Percentiles rank a stretch among this genome's conserved stretches.
Conservation (phyloP, 2,113 vertebrate genomes). For the human (Homo sapiens) region DNA sequence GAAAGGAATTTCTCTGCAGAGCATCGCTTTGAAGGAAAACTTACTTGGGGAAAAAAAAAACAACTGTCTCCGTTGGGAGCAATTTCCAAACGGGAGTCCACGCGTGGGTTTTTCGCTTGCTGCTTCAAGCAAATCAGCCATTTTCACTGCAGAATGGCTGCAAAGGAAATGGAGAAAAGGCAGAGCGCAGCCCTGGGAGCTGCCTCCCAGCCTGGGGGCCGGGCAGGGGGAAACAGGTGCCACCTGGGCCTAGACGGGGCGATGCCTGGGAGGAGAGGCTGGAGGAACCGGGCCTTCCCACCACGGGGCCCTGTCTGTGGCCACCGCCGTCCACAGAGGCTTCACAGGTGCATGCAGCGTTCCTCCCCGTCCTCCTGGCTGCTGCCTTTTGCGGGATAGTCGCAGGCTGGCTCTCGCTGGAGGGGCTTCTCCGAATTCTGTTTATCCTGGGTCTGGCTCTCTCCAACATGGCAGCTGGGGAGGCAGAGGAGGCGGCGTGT, state of each 20-base stretch:
- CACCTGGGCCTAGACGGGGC: no score
- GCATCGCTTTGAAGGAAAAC: not conserved
- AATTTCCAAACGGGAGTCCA: no score
- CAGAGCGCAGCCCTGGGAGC: no score
- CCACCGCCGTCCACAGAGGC: no score
- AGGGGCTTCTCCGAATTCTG: not conserved
- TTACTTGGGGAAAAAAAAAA: not conserved
- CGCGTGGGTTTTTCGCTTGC: not conserved
- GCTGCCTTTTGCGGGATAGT: not conserved
- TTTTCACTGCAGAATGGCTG: not conserved
- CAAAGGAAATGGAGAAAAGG: no score
- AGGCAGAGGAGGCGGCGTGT: rapidly evolving
- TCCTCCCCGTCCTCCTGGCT: no score
- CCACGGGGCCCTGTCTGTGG: no score
- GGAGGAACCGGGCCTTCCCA: no score
- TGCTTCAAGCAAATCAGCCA: not conserved
- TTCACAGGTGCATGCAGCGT: no score
- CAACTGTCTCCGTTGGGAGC: not conserved
- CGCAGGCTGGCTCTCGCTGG: not conserved
- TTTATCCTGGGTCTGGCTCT: not conserved
- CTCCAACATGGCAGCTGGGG: rapidly evolving
- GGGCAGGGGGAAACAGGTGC: no score
- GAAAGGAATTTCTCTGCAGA: not conserved
- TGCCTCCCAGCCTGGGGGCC: no score
- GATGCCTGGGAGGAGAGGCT: not conserved